Conservation (phyloP, 1,140 invertebrate species). For the Ganaspis sp. region DNA sequence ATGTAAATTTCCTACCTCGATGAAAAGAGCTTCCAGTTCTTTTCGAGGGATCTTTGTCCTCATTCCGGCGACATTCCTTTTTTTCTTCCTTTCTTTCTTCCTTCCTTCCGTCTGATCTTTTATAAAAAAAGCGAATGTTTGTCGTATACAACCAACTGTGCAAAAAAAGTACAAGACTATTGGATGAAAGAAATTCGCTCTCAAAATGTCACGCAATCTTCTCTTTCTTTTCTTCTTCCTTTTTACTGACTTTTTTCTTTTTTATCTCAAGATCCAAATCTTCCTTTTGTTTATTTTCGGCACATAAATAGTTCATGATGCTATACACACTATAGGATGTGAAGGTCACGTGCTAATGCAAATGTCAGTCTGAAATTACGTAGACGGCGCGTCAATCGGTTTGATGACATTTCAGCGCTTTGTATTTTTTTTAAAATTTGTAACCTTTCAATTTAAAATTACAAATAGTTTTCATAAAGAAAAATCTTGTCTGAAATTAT, state of each 20-base stretch:
- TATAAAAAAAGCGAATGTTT: constrained; percentile 46
- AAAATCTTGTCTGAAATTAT: no score
- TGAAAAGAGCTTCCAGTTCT: constrained; percentile 72
- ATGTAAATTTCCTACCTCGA: constrained; percentile 64
- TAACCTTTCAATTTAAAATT: background rate
- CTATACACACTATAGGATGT: constrained; percentile 43
- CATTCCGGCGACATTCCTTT: constrained; percentile 66
- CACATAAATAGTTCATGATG: constrained; percentile 68
- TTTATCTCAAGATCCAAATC: constrained; percentile 41
- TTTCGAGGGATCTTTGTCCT: constrained; percentile 69
- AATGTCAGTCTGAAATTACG: constrained; percentile 47
- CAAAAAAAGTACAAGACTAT: constrained; percentile 34
- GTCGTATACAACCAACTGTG: constrained; percentile 43
- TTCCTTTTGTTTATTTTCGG: constrained; percentile 44
- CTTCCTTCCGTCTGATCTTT: constrained; percentile 51
- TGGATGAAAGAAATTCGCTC: constrained; percentile 39
- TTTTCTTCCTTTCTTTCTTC: background rate
- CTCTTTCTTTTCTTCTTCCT: constrained; percentile 28
- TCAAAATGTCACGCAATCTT: constrained; percentile 47
- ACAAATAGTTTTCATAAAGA: background rate
- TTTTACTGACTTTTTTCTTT: constrained; percentile 43
- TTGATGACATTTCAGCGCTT: background rate
- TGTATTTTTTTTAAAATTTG: background rate
- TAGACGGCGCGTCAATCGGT: constrained; percentile 3
- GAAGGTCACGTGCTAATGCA: constrained; percentile 59